These are phyloP conservation scores for Arenaria interpres DNA, from an alignment of 2,113 vertebrate species.

Conservation along the genomic window DNA sequence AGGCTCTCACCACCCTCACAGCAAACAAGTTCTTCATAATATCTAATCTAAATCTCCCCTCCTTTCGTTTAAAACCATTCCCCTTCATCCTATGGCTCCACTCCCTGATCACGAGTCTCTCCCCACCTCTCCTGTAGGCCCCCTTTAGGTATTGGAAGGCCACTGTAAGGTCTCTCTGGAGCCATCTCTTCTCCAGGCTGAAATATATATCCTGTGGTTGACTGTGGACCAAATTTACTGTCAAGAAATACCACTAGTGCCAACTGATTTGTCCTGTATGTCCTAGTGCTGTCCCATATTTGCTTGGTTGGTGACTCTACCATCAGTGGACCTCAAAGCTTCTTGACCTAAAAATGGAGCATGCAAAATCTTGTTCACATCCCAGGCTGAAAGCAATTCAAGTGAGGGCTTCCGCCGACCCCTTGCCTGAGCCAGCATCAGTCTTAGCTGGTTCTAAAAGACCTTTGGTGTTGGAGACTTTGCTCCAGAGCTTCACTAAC, in stretches of 20 bases:
- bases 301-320: neutral
- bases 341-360: neutral
- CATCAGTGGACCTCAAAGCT: neutral
- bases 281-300: neutral
- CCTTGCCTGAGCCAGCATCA: neutral
- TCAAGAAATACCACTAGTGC: neutral
- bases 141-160: too few species aligned
- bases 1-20: too few species aligned
- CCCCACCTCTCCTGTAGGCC: too few species aligned
- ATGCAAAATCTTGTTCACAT: neutral
- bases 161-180: too few species aligned
- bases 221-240: neutral
- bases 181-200: too few species aligned
- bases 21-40: too few species aligned
- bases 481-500: neutral
- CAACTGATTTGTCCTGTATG: neutral
- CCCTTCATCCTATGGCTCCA: too few species aligned
- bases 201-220: neutral
- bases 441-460: neutral
- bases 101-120: too few species aligned
- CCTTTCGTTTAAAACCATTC: too few species aligned
- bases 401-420: fast-evolving
- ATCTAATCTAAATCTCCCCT: too few species aligned
- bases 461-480: neutral
- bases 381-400: neutral